Base-by-base conservation (phyloP, 2,888 invertebrate genomes). In the Acleris literana region DNA sequence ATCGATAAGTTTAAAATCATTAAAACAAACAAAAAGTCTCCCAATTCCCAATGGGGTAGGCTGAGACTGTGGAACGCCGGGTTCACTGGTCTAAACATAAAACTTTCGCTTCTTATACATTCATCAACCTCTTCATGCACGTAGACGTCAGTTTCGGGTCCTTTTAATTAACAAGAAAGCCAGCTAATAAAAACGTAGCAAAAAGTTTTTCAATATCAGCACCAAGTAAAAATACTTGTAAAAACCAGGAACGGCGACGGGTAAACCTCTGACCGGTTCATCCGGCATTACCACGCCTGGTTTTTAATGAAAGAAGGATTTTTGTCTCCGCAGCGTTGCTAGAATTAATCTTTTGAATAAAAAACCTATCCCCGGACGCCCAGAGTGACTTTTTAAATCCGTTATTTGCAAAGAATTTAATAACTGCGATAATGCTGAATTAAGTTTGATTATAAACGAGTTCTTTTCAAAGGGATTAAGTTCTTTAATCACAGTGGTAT, bases 301-400 rank as follows among this genome's bases (percentile, higher is more conserved):
- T 56, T 65, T 65, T 65, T 65, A 65, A 65, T 56, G 56, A 65
- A 64, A 61, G 60, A 52, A 29, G 65, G 46, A 61, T 66, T 66
- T 66, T 61, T 66, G 65, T 61, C 61, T 33, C 61, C 61, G 61
- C 56, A 25, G 61, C 60, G 56, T 46, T n/a, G 56, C 56, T 56
- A 46, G 61, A 61, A 65, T 61, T 65, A 61, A 65, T 61, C 65
- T 52, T 61, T 65, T 61, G 61, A 55, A 55, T 65, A 61, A 61
- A 65, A 61, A 61, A 49, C 39, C 33, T 22, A 18, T 18, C 58
- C 25, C 29, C 29, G 25, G 20, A 7, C 3, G 46, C 46, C 22
- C 39, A 20, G 43, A 20, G 53, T 33, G 65, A 51, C 60, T 65
- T 55, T 65, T 64, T 59, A 51, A 65, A 52, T 46, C 61, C 65